Percentiles rank a stretch among this genome's conserved stretches.
These are phyloP conservation scores for Agrilus planipennis DNA, from an alignment of 1,140 invertebrate genomes.

Conservation along the genomic window DNA sequence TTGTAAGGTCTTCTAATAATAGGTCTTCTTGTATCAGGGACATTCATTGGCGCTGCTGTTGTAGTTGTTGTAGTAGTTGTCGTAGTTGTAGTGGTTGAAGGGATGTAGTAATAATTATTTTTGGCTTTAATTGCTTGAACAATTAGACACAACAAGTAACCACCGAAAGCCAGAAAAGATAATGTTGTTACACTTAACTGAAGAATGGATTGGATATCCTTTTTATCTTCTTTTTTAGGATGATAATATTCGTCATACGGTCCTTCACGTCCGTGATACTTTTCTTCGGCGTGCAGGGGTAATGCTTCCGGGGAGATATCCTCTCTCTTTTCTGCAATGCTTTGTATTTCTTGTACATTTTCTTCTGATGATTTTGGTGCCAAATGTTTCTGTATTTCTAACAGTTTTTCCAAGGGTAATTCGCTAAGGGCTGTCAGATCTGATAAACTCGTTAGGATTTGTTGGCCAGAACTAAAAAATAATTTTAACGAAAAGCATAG, in stretches of 20 bases:
- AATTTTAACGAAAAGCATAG: no score
- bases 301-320: conserved; percentile 18
- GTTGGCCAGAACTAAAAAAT: no score
- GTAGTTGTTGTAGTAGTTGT: conserved; percentile 14
- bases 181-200: conserved; percentile 58
- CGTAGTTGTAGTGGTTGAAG: conserved; percentile 17
- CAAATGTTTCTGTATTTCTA: conserved; percentile 34
- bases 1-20: conserved; percentile 6
- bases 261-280: conserved; percentile 14
- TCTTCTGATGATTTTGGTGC: neutral
- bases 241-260: conserved; percentile 32
- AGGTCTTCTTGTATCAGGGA: conserved; percentile 11
- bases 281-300: conserved; percentile 13
- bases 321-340: conserved; percentile 4
- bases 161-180: conserved; percentile 66
- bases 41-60: conserved; percentile 5
- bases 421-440: conserved; percentile 41
- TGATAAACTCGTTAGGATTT: no score
- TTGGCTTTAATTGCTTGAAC: conserved; percentile 53
- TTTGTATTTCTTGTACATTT: neutral
- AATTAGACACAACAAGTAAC: conserved; percentile 60
- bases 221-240: conserved; percentile 38
- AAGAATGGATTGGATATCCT: conserved; percentile 51
- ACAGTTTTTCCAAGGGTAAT: conserved; percentile 38
- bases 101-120: no score